Evolutionary conservation across 2,888 invertebrate species (phyloP), one percentile per base, ranked within the genome.

Genomic region (Tetheella fluctuosa): DNA sequence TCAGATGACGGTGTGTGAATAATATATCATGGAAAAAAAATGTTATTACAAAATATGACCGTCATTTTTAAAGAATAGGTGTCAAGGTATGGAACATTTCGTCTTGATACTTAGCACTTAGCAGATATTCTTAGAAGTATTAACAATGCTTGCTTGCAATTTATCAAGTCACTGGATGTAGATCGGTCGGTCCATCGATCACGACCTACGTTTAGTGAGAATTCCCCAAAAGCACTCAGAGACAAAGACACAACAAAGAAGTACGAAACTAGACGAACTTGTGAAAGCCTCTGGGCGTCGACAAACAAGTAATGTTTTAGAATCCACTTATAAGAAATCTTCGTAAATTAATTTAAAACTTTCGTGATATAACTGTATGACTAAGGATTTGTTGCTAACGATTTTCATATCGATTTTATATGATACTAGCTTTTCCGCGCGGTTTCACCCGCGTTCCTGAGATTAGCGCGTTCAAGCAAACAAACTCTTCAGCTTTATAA

Each of bases 221-320:
- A 48, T 48, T 20, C 3, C 20, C 20, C 10, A 20, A 48, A 48
- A 48, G 17, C 20, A n/a, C 48, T 48, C 7, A 8, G 48, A 48
- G 10, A n/a, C 48, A 48, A 48, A 48, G 42, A 42, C 42, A 17
- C n/a, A 42, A 42, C 17, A 42, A 42, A 42, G 48, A 48, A 48
- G 48, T 48, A 48, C 48, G 48, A 20, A 48, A 48, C 48, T 48
- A 48, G 20, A 42, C 42, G 42, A 48, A 48, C 17, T 48, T 48
- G 17, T 20, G 48, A 48, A 48, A 48, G 48, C 48, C 48, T 48
- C 20, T 20, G 10, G 20, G 48, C 10, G n/a, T 48, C 20, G 20
- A 20, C 48, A 48, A 20, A 48, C 48, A 48, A 48, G 48, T 48
- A 10, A 48, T 48, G 48, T 48, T 20, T 48, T 48, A 48, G 48